Base-by-base conservation (phyloP, 2,888 invertebrate species). In the Cheilosia vernalis region DNA sequence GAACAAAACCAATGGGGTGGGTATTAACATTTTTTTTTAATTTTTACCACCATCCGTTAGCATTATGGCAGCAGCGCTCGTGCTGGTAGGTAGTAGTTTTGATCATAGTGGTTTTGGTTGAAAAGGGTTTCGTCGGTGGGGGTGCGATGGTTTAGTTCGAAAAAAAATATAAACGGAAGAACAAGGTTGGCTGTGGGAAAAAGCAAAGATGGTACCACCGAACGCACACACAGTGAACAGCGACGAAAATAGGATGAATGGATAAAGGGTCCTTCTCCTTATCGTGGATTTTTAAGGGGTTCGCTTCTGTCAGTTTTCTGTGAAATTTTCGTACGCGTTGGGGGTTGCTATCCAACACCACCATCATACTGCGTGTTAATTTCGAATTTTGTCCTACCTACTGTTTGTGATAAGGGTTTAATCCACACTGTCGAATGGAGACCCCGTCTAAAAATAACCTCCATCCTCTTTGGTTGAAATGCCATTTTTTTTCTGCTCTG, bases 341-440 rank as follows among this genome's bases (percentile, higher is more conserved):
- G 15, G 13, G 3, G 13, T 60, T 55, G 33, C 74, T 69, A 60
- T 49, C 61, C 67, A 66, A 49, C 64, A 63, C 72, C 58, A 70
- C 47, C 53, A 72, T 49, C 66, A 49, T 67, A 67, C 80, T 85
- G 81, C 72, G 85, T 81, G 85, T 85, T 81, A 85, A 85, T 85
- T 84, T 79, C 47, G 61, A 63, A 80, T 76, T 85, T 76, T 80
- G 74, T 84, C 74, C 72, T 72, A 67, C 85, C 76, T 81, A 74
- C 85, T 85, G 76, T 63, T 67, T 70, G 70, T 85, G 85, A 85
- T 85, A 85, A 85, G 85, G 85, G 85, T 85, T 85, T 85, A 81
- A 85, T 85, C 85, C 80, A 85, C 80, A 85, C 85, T 81, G 81
- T 85, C 85, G 81, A 85, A 80, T 80, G 81, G 66, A 51, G 51